Conservation (phyloP, 2,888 invertebrate species). For the Scaeva pyrastri region DNA sequence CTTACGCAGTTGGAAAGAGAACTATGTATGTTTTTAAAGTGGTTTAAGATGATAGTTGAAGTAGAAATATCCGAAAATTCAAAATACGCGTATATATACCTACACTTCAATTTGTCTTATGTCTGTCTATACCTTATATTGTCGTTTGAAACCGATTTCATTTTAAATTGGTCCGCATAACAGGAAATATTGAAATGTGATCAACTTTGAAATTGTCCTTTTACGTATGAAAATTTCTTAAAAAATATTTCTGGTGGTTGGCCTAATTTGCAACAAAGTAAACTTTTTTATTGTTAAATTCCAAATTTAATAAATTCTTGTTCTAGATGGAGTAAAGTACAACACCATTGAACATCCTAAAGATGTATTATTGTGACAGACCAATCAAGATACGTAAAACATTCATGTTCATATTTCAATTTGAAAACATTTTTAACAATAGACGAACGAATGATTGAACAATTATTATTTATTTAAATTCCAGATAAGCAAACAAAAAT, state of each 20-base stretch:
- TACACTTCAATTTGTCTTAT: too few relatives aligned
- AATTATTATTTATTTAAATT: constrained; percentile 73
- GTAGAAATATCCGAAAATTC: too few relatives aligned
- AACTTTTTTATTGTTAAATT: constrained; percentile 2
- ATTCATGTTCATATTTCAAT: background rate
- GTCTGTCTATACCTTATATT: too few relatives aligned
- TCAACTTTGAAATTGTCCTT: background rate
- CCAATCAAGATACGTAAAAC: constrained; percentile 11
- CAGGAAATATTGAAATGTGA: background rate
- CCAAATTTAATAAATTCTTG: background rate
- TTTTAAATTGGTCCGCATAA: background rate
- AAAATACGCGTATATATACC: too few relatives aligned
- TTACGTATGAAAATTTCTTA: background rate
- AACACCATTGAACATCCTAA: background rate
- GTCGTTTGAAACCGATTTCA: too few relatives aligned
- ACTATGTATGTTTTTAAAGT: too few relatives aligned
- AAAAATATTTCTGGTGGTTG: constrained; percentile 17
- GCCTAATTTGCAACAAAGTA: constrained; percentile 27
- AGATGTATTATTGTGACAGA: background rate
- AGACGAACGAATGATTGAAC: constrained; percentile 63
- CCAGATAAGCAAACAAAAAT: constrained; percentile 38
- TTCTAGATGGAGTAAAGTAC: background rate
- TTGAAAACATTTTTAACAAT: constrained; percentile 42
- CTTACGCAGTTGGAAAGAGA: too few relatives aligned
- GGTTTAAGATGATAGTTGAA: too few relatives aligned